Evolutionary conservation across 2,113 vertebrate genomes (phyloP).

Genomic region (Pteropus alecto): DNA sequence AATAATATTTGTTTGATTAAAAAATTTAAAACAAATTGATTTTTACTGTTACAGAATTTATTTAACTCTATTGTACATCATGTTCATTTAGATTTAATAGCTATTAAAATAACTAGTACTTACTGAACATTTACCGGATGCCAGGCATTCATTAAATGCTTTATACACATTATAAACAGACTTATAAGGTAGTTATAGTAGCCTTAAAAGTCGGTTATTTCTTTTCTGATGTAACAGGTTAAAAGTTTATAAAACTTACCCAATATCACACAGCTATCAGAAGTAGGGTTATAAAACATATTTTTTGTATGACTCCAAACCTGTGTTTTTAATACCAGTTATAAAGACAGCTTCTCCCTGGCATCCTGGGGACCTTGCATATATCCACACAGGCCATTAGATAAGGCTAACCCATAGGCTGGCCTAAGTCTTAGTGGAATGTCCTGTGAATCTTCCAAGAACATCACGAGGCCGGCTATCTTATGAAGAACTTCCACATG

Average conservation of each 20-base stretch:
- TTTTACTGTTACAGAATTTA: not conserved
- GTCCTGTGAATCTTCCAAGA: not conserved
- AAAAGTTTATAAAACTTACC: not conserved
- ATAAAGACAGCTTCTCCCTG: not conserved
- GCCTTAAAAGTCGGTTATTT: not conserved
- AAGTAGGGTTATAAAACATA: not conserved
- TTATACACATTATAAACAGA: not conserved
- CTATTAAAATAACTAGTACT: not conserved
- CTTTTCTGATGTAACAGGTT: not conserved
- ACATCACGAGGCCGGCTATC: not conserved
- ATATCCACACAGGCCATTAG: not conserved
- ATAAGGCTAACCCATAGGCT: not conserved
- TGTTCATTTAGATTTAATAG: not conserved
- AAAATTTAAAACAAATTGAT: not conserved
- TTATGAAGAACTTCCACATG: not conserved
- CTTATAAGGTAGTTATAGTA: not conserved
- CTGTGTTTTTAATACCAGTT: not conserved
- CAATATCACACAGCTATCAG: not conserved
- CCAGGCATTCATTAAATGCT: not conserved
- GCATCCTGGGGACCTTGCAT: not conserved
- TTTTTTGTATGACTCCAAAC: not conserved
- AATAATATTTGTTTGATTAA: not conserved
- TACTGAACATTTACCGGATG: not conserved
- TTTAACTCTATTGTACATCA: not conserved
- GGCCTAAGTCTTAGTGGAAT: not conserved